Conservation (phyloP, 2,797 vertebrate genomes). For the Oreortyx pictus region DNA sequence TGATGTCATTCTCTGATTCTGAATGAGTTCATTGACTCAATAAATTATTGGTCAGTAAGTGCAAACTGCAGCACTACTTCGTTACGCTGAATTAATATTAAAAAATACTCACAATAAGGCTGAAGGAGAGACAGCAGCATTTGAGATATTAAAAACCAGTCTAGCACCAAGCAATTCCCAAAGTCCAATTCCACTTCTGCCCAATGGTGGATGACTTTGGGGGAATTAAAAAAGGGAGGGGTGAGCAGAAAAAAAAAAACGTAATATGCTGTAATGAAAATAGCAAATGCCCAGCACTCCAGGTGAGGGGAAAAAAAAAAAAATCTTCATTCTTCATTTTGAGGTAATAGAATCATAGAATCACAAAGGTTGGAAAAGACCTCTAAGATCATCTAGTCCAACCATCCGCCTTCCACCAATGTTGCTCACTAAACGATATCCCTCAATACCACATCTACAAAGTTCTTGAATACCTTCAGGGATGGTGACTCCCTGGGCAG, state of each 20-base stretch:
- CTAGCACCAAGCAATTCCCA: slow-evolving; percentile 44
- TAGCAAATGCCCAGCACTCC: not conserved
- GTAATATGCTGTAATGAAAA: not conserved
- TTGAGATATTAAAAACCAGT: slow-evolving; percentile 66
- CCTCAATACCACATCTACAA: no score
- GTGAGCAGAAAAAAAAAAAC: not conserved
- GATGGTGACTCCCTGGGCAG: no score
- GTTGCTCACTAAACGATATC: no score
- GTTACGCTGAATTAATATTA: not conserved
- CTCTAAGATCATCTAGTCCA: no score
- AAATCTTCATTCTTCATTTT: not conserved
- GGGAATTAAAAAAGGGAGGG: no score
- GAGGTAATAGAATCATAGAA: no score
- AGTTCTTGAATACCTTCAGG: no score
- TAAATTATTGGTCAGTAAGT: not conserved
- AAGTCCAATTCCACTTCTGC: not conserved
- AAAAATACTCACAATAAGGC: slow-evolving; percentile 21
- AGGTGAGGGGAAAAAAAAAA: not conserved
- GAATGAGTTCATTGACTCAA: not conserved
- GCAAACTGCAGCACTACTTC: slow-evolving; percentile 3
- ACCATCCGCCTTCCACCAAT: no score
- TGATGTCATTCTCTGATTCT: not conserved
- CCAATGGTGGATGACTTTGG: not conserved
- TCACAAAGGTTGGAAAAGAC: no score
- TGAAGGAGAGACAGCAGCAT: slow-evolving; percentile 42